phyloP scores from a whole-genome alignment of 1,140 invertebrate genomes.

The Anadara kagoshimensis region DNA sequence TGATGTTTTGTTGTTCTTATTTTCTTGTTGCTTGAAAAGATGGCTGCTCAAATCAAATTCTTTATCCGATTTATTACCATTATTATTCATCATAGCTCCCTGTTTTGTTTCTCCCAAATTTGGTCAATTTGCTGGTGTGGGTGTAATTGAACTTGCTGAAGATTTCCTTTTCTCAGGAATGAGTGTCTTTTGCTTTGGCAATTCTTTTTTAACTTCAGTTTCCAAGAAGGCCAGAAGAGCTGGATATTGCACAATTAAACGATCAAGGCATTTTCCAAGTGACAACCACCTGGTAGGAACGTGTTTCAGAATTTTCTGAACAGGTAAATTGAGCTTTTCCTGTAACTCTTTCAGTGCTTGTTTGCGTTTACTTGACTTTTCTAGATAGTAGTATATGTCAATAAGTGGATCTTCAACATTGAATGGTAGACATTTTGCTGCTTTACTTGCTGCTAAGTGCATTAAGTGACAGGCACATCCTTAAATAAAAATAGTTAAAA shows the following conservation, averaged over 20 bases:
- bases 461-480: slow-evolving; percentile 39
- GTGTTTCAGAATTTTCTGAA: slow-evolving; percentile 42
- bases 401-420: slow-evolving; percentile 30
- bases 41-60: too few species aligned
- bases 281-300: slow-evolving; percentile 43
- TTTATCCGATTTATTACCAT: too few species aligned
- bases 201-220: not conserved
- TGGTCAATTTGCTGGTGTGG: too few species aligned
- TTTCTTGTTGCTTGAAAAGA: too few species aligned
- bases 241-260: not conserved
- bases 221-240: not conserved
- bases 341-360: slow-evolving; percentile 28
- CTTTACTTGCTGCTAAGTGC: slow-evolving; percentile 37
- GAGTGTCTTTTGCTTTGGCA: too few species aligned
- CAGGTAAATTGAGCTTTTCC: slow-evolving; percentile 17
- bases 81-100: too few species aligned
- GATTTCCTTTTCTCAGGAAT: too few species aligned
- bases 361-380: slow-evolving; percentile 32
- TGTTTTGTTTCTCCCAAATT: too few species aligned
- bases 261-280: slow-evolving; percentile 29
- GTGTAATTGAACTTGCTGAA: too few species aligned
- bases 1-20: too few species aligned
- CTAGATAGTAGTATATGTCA: slow-evolving; percentile 40
- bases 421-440: slow-evolving; percentile 21
- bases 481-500: not conserved